These are phyloP conservation scores for Proterorhinus semilunaris DNA, from an alignment of 2,113 vertebrate genomes.

Conservation along the genomic window DNA sequence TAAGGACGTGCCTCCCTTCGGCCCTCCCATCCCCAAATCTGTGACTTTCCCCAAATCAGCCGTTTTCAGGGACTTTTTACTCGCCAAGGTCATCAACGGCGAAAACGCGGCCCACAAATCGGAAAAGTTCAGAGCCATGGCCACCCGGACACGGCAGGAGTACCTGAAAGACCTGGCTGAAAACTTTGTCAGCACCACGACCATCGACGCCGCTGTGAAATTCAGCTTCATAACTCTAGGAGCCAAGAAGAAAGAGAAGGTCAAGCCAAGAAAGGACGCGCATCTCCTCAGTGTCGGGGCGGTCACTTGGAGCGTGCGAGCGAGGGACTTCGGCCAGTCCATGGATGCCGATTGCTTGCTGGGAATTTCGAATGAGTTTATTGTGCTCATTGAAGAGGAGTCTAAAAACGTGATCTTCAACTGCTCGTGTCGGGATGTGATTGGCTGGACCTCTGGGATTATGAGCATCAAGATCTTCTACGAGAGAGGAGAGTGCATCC, in stretches of 20 bases:
- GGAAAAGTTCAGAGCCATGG: slow-evolving; percentile 96
- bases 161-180: slow-evolving; percentile 96
- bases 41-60: slow-evolving; percentile 97
- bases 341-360: slow-evolving; percentile 89
- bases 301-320: slow-evolving; percentile 89
- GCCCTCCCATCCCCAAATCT: slow-evolving; percentile 94
- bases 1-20: slow-evolving; percentile 94
- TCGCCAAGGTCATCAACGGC: slow-evolving; percentile 97
- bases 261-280: slow-evolving; percentile 88
- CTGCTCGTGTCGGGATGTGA: slow-evolving; percentile 96
- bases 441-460: slow-evolving; percentile 94
- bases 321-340: slow-evolving; percentile 90
- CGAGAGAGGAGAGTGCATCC: slow-evolving; percentile 93
- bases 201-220: slow-evolving; percentile 89
- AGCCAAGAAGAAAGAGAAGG: slow-evolving; percentile 93
- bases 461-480: slow-evolving; percentile 95
- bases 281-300: slow-evolving; percentile 90
- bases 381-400: slow-evolving; percentile 91
- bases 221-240: slow-evolving; percentile 98
- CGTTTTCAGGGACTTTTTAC: slow-evolving; percentile 98
- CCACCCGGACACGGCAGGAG: slow-evolving; percentile 93
- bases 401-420: slow-evolving; percentile 97
- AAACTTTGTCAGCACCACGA: slow-evolving; percentile 92
- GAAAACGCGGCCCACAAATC: slow-evolving; percentile 98
- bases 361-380: slow-evolving; percentile 94